phyloP scores from a whole-genome alignment of 2,113 vertebrate genomes.

The Bucco capensis region DNA sequence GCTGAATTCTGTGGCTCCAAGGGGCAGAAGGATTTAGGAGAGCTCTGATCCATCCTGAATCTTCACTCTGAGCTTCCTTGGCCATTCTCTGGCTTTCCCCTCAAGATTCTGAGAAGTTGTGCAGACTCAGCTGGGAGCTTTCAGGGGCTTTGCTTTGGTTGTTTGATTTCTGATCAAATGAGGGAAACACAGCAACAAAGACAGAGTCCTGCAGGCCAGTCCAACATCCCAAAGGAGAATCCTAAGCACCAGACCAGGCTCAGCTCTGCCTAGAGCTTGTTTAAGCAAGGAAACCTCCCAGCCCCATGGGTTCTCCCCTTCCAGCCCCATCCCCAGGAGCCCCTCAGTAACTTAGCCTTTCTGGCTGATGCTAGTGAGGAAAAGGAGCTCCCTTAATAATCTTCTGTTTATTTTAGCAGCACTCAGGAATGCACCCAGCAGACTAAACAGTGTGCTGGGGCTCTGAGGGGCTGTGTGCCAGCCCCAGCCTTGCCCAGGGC shows the following conservation, averaged over 20 bases:
- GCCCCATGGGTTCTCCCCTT: not conserved
- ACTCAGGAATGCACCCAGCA: conserved; percentile 71
- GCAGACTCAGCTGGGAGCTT: not conserved
- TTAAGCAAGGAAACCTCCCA: too few relatives aligned
- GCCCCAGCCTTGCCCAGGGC: conserved; percentile 21
- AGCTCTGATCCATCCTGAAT: not conserved
- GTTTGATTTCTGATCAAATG: not conserved
- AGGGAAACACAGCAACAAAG: not conserved
- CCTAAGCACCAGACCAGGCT: not conserved
- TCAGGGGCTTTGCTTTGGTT: not conserved
- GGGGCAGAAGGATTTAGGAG: not conserved
- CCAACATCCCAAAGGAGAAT: not conserved
- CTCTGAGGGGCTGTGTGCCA: not conserved
- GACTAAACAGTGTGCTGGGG: conserved; percentile 69
- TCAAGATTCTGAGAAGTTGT: not conserved
- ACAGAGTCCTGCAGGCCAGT: not conserved
- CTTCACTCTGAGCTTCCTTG: not conserved
- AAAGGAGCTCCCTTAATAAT: conserved; percentile 37
- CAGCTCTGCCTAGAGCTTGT: not conserved
- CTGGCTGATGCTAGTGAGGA: not conserved
- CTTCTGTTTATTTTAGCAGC: conserved; percentile 73
- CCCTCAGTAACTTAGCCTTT: not conserved
- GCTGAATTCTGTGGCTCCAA: not conserved
- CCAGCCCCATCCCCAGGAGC: rapidly evolving
- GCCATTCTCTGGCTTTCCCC: not conserved